Conservation (phyloP, 2,888 invertebrate genomes). For the Nomada ruficornis region DNA sequence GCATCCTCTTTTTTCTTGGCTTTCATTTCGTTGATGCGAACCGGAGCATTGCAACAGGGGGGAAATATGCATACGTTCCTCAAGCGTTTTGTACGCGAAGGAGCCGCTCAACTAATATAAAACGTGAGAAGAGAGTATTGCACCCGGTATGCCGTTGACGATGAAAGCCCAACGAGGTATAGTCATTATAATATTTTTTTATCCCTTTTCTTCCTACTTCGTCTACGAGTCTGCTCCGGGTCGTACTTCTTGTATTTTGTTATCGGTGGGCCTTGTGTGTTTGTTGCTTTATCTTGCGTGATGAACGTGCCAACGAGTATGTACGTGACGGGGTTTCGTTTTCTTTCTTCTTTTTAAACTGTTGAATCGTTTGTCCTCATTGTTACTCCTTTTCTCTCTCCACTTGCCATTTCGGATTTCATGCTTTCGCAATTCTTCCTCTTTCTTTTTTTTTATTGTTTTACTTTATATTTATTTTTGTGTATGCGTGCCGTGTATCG, state of each 20-base stretch:
- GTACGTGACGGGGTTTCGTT: too few species aligned
- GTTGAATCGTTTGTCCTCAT: background rate
- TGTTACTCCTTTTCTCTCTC: background rate
- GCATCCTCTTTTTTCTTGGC: too few species aligned
- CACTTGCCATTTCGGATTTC: background rate
- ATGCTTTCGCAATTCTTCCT: background rate
- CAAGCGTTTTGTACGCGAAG: background rate
- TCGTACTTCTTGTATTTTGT: background rate
- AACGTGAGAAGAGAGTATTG: background rate
- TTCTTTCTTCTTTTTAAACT: too few species aligned
- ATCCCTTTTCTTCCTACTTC: too few species aligned
- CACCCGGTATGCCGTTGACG: too few species aligned
- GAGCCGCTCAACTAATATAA: background rate
- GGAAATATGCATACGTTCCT: background rate
- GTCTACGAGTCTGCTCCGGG: background rate
- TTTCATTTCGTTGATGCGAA: background rate
- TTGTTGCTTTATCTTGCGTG: too few species aligned
- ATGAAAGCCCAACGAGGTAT: background rate
- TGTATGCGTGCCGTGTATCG: constrained; percentile 1
- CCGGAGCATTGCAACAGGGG: background rate
- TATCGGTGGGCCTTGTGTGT: too few species aligned
- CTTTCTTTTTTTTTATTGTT: background rate
- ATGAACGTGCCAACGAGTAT: too few species aligned
- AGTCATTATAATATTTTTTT: background rate
- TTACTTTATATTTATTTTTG: constrained; percentile 8